These are phyloP conservation scores for Sebastes reedi DNA, from an alignment of 2,797 vertebrate genomes.

Conservation along the genomic window DNA sequence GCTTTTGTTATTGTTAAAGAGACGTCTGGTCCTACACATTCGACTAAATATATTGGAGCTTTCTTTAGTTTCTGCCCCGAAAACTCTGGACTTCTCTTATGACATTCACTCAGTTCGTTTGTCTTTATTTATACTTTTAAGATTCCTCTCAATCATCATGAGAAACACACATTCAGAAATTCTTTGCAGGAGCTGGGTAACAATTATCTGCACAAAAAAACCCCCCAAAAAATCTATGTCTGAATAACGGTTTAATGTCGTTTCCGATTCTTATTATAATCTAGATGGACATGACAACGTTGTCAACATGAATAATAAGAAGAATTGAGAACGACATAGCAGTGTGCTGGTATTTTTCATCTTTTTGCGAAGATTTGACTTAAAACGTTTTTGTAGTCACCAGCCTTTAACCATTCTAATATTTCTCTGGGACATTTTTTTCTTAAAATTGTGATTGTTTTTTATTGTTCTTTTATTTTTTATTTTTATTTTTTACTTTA, in stretches of 20 bases:
- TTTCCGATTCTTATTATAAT: neutral
- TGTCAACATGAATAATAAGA: neutral
- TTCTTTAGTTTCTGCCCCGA: neutral
- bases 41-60: neutral
- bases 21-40: neutral
- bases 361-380: neutral
- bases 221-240: neutral
- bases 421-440: neutral
- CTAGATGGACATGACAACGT: too few relatives aligned
- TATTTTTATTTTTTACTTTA: neutral
- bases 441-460: neutral
- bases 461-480: neutral
- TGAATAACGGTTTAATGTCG: rapidly evolving
- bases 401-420: neutral
- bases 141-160: neutral
- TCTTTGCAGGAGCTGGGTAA: neutral
- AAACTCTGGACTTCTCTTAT: neutral
- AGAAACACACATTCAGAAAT: neutral
- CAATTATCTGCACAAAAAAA: neutral
- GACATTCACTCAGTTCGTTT: neutral
- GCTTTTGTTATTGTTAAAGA: neutral
- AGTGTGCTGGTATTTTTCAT: neutral
- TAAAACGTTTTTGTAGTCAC: neutral
- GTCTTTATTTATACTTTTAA: neutral
- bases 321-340: neutral